phyloP scores from a whole-genome alignment of 2,797 vertebrate species.

The Pantherophis alleghaniensis region DNA sequence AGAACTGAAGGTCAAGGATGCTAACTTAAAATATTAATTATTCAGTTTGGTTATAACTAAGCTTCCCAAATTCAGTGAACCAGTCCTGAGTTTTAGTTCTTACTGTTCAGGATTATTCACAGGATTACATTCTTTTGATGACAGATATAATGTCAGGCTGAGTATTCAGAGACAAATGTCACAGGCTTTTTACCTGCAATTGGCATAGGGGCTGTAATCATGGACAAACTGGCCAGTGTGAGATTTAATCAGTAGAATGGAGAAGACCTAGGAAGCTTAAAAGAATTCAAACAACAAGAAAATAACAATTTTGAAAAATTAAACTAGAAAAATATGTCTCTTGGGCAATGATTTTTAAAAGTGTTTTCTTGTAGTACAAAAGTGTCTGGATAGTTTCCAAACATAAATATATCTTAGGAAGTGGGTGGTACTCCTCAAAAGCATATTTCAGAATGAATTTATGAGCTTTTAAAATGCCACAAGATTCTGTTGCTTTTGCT shows the following conservation, averaged over 20 bases:
- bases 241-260: background rate
- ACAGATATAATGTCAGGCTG: background rate
- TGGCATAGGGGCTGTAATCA: background rate
- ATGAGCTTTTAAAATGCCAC: background rate
- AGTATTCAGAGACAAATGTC: background rate
- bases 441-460: background rate
- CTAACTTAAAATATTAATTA: background rate
- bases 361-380: background rate
- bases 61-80: background rate
- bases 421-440: background rate
- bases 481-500: background rate
- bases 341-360: background rate
- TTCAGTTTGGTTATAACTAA: background rate
- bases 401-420: background rate
- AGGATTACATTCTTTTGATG: background rate
- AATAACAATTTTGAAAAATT: background rate
- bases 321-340: background rate
- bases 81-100: background rate
- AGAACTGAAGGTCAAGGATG: background rate
- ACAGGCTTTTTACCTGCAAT: background rate
- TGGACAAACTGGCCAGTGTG: background rate
- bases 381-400: background rate
- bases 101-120: background rate
- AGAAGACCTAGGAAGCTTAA: too few relatives aligned
- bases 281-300: background rate